Conservation (phyloP, 2,113 vertebrate species). For the Rhea americana region DNA sequence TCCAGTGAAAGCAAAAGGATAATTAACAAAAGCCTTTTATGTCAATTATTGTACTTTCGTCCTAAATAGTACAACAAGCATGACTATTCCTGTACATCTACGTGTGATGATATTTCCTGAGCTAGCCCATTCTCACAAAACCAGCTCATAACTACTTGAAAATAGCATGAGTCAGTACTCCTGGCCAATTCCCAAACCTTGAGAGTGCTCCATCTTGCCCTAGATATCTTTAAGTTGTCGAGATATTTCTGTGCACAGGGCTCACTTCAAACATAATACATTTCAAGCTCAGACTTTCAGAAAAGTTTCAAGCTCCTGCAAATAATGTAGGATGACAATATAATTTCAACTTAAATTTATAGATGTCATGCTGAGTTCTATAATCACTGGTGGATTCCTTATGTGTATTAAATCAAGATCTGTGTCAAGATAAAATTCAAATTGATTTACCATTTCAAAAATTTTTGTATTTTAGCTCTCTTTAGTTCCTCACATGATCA, state of each 20-base stretch:
- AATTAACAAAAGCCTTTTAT: background rate
- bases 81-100: background rate
- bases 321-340: background rate
- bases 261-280: background rate
- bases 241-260: background rate
- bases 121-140: background rate
- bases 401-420: background rate
- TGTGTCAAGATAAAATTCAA: background rate
- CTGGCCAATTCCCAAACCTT: slow-evolving; percentile 44
- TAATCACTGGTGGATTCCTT: background rate
- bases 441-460: background rate
- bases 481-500: background rate
- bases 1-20: background rate
- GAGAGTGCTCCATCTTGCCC: background rate
- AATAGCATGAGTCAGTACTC: slow-evolving; percentile 7
- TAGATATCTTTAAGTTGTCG: slow-evolving; percentile 16
- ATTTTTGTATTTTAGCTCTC: background rate
- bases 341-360: slow-evolving; percentile 14
- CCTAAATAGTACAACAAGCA: background rate
- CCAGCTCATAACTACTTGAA: background rate
- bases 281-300: slow-evolving; percentile 17
- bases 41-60: background rate
- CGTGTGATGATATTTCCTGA: background rate
- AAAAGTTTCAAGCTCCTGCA: background rate
- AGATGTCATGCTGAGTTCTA: background rate